These are phyloP conservation scores for Condylostylus longicornis DNA, from an alignment of 1,140 invertebrate species.

Conservation along the genomic window DNA sequence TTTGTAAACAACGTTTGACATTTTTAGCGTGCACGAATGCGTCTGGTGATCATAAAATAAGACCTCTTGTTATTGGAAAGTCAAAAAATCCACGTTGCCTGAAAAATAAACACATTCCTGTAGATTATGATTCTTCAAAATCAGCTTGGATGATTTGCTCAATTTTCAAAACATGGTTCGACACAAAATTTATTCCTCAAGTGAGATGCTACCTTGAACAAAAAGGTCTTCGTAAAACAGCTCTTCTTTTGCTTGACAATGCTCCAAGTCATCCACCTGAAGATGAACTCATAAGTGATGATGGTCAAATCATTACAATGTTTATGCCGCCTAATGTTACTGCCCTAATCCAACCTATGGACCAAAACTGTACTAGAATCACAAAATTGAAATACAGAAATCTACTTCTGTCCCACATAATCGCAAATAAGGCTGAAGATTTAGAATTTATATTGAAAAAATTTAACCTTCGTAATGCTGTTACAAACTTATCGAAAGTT, in stretches of 20 bases:
- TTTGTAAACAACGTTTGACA: constrained; percentile 17
- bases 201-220: background rate
- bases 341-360: constrained; percentile 34
- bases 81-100: constrained; percentile 19
- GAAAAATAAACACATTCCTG: constrained; percentile 16
- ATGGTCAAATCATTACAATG: constrained; percentile 14
- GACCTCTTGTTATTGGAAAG: constrained; percentile 19
- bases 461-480: constrained; percentile 5
- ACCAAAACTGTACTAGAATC: constrained; percentile 32
- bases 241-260: constrained; percentile 29
- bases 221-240: constrained; percentile 21
- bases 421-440: background rate
- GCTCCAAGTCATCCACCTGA: constrained; percentile 14
- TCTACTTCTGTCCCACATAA: background rate
- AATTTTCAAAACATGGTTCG: constrained; percentile 26
- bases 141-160: constrained; percentile 25
- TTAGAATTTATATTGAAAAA: background rate
- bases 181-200: constrained; percentile 15
- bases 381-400: constrained; percentile 7
- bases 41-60: constrained; percentile 17
- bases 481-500: background rate
- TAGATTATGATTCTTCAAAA: constrained; percentile 22
- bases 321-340: constrained; percentile 34
- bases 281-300: constrained; percentile 10
- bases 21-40: constrained; percentile 14